phyloP scores from a whole-genome alignment of 2,797 vertebrate genomes.

The Limnodromus scolopaceus region DNA sequence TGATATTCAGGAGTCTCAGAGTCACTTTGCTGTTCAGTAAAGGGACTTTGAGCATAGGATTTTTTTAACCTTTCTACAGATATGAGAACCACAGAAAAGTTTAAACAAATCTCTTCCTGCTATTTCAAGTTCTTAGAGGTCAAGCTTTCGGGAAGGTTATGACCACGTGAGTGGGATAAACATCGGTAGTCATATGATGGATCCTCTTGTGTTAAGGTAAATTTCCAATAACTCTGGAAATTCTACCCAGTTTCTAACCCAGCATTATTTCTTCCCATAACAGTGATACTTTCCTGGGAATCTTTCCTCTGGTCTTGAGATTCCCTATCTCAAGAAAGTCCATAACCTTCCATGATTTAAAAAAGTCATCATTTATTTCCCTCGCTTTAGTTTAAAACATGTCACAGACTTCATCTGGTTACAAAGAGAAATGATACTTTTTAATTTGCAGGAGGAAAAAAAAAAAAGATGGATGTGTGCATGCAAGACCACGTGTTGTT shows the following conservation, averaged over 20 bases:
- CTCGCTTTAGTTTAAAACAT: neutral
- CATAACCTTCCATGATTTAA: neutral
- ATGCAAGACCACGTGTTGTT: fast-evolving
- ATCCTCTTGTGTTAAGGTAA: neutral
- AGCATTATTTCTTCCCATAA: neutral
- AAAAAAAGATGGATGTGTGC: neutral
- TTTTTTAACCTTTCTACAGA: neutral
- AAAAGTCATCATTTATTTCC: neutral
- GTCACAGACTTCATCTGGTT: neutral
- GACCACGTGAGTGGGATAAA: neutral
- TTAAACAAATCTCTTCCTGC: neutral
- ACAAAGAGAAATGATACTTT: neutral
- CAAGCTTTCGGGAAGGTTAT: neutral
- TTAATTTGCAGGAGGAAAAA: neutral
- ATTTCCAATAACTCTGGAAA: neutral
- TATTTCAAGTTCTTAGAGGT: neutral
- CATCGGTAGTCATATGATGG: neutral
- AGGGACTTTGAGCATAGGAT: neutral
- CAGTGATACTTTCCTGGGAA: neutral
- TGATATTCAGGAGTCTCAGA: neutral
- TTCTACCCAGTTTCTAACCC: neutral
- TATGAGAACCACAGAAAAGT: neutral
- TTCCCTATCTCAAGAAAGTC: neutral
- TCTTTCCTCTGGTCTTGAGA: neutral
- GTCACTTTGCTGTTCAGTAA: neutral